Percentiles rank a stretch among this genome's conserved stretches.
These are phyloP conservation scores for Chymomyza procnemis DNA, from an alignment of 2,888 invertebrate species.

Conservation along the genomic window DNA sequence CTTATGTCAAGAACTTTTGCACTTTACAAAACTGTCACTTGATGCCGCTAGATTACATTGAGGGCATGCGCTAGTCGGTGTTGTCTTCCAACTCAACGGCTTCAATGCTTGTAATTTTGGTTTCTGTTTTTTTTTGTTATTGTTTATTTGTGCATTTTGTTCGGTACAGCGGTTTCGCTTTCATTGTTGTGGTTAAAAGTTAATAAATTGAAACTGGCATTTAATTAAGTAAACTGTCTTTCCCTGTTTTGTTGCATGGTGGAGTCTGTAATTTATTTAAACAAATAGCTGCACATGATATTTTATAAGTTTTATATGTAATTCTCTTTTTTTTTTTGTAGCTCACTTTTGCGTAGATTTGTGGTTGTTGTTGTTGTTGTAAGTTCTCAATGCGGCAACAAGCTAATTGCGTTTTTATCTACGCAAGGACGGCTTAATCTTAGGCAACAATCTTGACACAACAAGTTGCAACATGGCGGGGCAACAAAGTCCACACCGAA, in stretches of 20 bases:
- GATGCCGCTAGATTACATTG: too few relatives aligned
- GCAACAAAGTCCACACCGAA: conserved; percentile 59
- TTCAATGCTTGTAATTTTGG: background rate
- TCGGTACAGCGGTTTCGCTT: conserved; percentile 57
- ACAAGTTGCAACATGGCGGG: conserved; percentile 33
- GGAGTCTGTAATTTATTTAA: conserved; percentile 51
- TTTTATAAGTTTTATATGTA: background rate
- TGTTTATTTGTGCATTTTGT: conserved; percentile 44
- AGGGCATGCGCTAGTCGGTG: too few relatives aligned
- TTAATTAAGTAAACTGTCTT: conserved; percentile 63
- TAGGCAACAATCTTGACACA: conserved; percentile 2
- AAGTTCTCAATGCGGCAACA: conserved; percentile 11
- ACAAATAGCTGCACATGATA: conserved; percentile 24
- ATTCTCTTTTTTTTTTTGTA: too few relatives aligned
- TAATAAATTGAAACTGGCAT: conserved; percentile 70
- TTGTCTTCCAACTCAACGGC: background rate
- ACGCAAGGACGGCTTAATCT: conserved; percentile 50
- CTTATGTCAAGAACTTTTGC: too few relatives aligned
- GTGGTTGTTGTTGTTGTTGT: conserved; percentile 1
- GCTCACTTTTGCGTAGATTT: too few relatives aligned
- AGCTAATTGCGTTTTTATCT: conserved; percentile 59
- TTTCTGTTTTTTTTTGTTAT: conserved; percentile 27
- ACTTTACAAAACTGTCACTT: too few relatives aligned
- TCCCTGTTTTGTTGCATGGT: background rate
- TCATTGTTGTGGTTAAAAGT: conserved; percentile 55